These are phyloP conservation scores for Cephus cinctus DNA, from an alignment of 1,140 invertebrate species.

Conservation along the genomic window DNA sequence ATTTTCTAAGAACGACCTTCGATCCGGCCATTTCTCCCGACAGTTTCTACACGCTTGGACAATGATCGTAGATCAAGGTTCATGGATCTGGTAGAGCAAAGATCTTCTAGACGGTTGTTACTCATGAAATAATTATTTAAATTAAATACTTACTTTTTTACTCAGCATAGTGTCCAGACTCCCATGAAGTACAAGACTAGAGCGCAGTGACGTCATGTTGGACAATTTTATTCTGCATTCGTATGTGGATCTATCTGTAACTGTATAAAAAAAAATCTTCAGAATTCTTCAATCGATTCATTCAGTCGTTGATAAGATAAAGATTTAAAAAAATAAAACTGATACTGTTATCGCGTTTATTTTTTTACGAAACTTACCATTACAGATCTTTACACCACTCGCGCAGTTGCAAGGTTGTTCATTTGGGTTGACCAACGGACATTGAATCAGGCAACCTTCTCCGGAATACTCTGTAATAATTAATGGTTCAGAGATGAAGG, in stretches of 20 bases:
- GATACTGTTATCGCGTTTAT: conserved; percentile 1
- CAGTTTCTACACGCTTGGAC: too few species aligned
- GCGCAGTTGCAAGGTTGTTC: not conserved
- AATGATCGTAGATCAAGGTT: too few species aligned
- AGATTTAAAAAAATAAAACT: too few species aligned
- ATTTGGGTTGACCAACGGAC: too few species aligned
- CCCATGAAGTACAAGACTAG: conserved; percentile 21
- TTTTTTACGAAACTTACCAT: not conserved
- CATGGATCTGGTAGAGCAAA: too few species aligned
- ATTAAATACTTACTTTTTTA: conserved; percentile 35
- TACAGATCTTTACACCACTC: not conserved
- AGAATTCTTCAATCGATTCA: too few species aligned
- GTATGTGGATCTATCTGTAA: conserved; percentile 40
- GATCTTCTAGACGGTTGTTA: too few species aligned
- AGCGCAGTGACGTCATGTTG: conserved; percentile 33
- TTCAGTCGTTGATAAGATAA: too few species aligned
- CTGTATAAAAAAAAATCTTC: conserved; percentile 6
- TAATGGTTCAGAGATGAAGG: too few species aligned
- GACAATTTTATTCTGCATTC: conserved; percentile 44
- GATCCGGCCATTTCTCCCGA: too few species aligned
- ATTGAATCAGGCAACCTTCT: not conserved
- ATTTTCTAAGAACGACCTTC: too few species aligned
- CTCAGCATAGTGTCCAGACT: conserved; percentile 30
- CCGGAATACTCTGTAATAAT: not conserved
- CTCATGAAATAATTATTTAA: not conserved